phyloP scores from a whole-genome alignment of 2,888 invertebrate species.

The Cosmopolites sordidus region DNA sequence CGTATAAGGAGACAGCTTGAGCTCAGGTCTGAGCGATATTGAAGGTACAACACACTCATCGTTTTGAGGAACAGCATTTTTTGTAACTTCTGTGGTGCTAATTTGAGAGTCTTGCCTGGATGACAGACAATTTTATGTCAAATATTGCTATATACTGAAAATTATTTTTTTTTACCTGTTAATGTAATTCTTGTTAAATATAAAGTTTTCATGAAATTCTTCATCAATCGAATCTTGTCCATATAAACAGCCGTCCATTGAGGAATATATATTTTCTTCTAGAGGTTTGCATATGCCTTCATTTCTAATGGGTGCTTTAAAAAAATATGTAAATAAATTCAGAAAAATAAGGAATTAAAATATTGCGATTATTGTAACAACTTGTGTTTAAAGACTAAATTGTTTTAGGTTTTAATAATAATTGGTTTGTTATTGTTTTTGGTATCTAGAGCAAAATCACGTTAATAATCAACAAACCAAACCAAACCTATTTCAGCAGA shows the following conservation, averaged over 20 bases:
- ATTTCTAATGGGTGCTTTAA: conserved; percentile 41
- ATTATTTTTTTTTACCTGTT: conserved; percentile 11
- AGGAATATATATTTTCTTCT: conserved; percentile 43
- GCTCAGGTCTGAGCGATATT: conserved; percentile 46
- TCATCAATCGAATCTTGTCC: conserved; percentile 56
- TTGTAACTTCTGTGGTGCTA: conserved; percentile 25
- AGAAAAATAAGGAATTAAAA: too few species aligned
- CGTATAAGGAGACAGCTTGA: conserved; percentile 67
- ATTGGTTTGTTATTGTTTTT: too few species aligned
- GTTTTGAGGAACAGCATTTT: conserved; percentile 45
- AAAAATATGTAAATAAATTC: too few species aligned
- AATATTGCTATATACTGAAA: too few species aligned
- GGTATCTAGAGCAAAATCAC: too few species aligned
- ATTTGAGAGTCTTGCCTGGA: conserved; percentile 26
- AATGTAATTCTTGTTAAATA: conserved; percentile 66
- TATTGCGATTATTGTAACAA: too few species aligned
- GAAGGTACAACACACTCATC: conserved; percentile 53
- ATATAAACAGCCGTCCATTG: conserved; percentile 38
- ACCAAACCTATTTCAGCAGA: too few species aligned
- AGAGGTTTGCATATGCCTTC: conserved; percentile 39
- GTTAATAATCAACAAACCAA: too few species aligned
- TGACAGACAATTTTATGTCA: too few species aligned
- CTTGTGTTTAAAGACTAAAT: too few species aligned
- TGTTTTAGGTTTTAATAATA: too few species aligned
- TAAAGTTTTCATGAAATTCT: conserved; percentile 78